These are phyloP conservation scores for Ruditapes philippinarum DNA, from an alignment of 1,140 invertebrate species.

Conservation along the genomic window DNA sequence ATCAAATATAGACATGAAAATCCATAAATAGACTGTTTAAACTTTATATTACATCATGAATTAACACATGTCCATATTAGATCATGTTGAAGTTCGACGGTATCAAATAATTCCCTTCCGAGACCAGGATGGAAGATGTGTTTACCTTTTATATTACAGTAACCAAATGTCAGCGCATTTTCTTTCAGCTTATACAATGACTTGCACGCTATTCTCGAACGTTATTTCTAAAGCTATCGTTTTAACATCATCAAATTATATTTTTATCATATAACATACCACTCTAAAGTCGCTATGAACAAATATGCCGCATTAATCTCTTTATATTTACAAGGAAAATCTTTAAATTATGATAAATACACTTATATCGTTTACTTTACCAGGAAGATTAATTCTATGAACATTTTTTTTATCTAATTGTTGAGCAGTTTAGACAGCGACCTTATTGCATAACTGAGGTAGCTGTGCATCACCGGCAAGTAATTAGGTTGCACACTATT, in stretches of 20 bases:
- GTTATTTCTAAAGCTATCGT: too few relatives aligned
- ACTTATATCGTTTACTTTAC: slow-evolving; percentile 10
- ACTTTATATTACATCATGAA: too few relatives aligned
- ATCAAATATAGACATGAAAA: too few relatives aligned
- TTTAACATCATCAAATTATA: background rate
- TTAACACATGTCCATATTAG: too few relatives aligned
- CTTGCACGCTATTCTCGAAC: too few relatives aligned
- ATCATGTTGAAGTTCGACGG: too few relatives aligned
- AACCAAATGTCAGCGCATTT: too few relatives aligned
- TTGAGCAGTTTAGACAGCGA: slow-evolving; percentile 3
- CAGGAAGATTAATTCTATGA: slow-evolving; percentile 15
- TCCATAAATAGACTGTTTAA: too few relatives aligned
- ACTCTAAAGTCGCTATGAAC: background rate
- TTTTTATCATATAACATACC: slow-evolving; percentile 10
- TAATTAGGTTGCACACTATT: slow-evolving; percentile 26
- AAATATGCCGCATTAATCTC: slow-evolving; percentile 1
- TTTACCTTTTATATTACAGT: too few relatives aligned
- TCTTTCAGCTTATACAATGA: too few relatives aligned
- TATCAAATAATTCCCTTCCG: too few relatives aligned
- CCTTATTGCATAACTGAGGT: slow-evolving; percentile 19
- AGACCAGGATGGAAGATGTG: too few relatives aligned
- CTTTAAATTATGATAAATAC: slow-evolving; percentile 44
- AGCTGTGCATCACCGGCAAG: background rate
- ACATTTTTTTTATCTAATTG: slow-evolving; percentile 19
- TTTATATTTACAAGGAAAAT: slow-evolving; percentile 6